Base-by-base conservation (phyloP, 1,140 invertebrate species). In the Tetragnatha versicolor region DNA sequence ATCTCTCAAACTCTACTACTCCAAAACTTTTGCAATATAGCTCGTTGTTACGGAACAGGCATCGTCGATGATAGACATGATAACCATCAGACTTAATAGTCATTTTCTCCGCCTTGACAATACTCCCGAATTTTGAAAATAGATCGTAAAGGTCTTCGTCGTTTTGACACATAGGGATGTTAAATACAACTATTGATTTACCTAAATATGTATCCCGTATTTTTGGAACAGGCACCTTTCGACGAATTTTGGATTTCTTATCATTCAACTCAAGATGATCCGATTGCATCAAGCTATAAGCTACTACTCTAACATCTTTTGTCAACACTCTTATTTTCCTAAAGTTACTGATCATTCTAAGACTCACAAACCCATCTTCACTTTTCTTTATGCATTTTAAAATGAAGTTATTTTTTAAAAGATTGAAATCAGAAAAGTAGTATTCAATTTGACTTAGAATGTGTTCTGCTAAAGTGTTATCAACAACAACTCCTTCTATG, bases 351-450 rank as follows among this genome's bases (percentile, higher is more conserved):
- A 82, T 53, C 7, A 98, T 87, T 85, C 98, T 98, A 6, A 98
- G 87, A 39, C 93, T 96, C 0, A 98, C 95, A 86, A 93, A 98
- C 7, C 96, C 96, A 85, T 96, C 94, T 85, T 96, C 96, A 84
- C 97, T 97, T 31, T 95, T 89, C 35, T 94, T 90, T 5, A 98
- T 95, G 85, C 98, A 95, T 85, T 98, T 98, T 31, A 98, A 85
- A 4, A 98, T 87, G 85, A 98, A 98, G 2, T 95, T 95, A 84
- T 98, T 95, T 85, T 97, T 97, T 1, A 94, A 90, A 76, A 98
- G 94, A 84, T 96, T 96, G 27, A 92, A 94, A 85, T 98, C 94
- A 68, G 94, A 95, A 85, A 98, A 97, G 86, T 97, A 97, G 85
- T 94, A 96, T 86, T 96, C 94, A 7, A 95, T 93, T 85, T 95